Base-by-base conservation (phyloP, 2,888 invertebrate genomes). In the Pristionchus maxplancki region DNA sequence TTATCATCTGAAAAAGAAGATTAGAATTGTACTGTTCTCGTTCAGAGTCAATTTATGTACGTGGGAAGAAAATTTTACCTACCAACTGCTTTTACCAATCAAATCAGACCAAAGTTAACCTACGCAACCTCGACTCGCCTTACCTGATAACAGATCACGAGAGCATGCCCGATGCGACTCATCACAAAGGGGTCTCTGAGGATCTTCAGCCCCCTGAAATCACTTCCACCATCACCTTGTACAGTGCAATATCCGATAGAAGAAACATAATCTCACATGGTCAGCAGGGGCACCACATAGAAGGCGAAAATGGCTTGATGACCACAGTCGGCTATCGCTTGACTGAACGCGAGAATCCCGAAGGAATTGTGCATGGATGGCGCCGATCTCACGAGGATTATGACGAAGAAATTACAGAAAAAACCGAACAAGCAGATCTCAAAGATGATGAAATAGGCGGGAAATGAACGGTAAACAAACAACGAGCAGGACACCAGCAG, bases 121-220 rank as follows among this genome's bases (percentile, higher is more conserved):
- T n/a, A n/a, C n/a, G n/a, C n/a, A n/a, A n/a, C n/a, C n/a, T n/a
- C n/a, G n/a, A n/a, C n/a, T n/a, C n/a, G n/a, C n/a, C n/a, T n/a
- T 20, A 78, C 78, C 78, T 78, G 78, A 44, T 78, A 78, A 28
- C 6, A 78, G 17, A 78, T 78, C n/a, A 78, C 78, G 44, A 78
- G 1, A 44, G 13, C 11, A 34, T 78, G 78, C 9, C 78, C 78
- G 1, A 78, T 44, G 9, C 78, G 78, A 28, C 78, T 40, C 44
- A 78, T 48, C 28, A 78, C 40, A 8, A 8, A 6, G 9, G 78
- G 48, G 6, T 48, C 44, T 37, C 37, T 71, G 20, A 71, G 17
- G 37, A 71, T 34, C 4, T 5, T 37, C 34, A 71, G 20, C 0
- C n/a, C 24, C 9, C 71, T 71, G 71, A 20, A 71, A 15, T 28